Base-by-base conservation (phyloP, 92 coral and sea anemone genomes). In the Actinernus sp. region DNA sequence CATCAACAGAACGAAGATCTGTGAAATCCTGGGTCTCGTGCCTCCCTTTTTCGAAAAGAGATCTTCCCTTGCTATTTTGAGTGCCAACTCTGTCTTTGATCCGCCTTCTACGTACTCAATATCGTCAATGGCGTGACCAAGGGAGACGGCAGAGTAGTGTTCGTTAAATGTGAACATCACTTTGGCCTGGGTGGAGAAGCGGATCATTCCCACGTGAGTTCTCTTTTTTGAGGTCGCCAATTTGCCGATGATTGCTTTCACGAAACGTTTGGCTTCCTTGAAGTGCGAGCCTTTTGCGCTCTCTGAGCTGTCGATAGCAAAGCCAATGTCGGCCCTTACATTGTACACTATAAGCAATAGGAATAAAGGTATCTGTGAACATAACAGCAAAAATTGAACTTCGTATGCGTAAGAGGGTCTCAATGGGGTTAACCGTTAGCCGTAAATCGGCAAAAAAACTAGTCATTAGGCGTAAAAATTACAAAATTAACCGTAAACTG, bases 301-400 rank as follows among this genome's bases (percentile, higher is more conserved):
- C 1, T 48, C 56, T 2, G 89, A 83, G 6, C 85, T 61, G 32
- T 83, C 89, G 2, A 83, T 40, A 26, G 56, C 52, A 29, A 83
- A 76, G 2, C 66, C 89, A 18, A 83, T 70, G 49, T 83, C 89
- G 2, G 84, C 79, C 21, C 89, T 61, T 28, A 56, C 71, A 54
- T 61, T 76, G 68, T 85, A 83, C 74, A 83, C 89, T 83, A 27
- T 17, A 43, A 53, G n/a, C n/a, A n/a, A n/a, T n/a, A n/a, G n/a
- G n/a, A n/a, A n/a, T n/a, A n/a, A n/a, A n/a, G n/a, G n/a, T n/a
- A n/a, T n/a, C n/a, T n/a, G n/a, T n/a, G n/a, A n/a, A n/a, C n/a
- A n/a, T n/a, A n/a, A n/a, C n/a, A n/a, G n/a, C n/a, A n/a, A n/a
- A n/a, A n/a, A n/a, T n/a, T n/a, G n/a, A n/a, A n/a, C n/a, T n/a